Evolutionary conservation across 2,113 vertebrate genomes (phyloP).

Genomic region (Otis tarda): DNA sequence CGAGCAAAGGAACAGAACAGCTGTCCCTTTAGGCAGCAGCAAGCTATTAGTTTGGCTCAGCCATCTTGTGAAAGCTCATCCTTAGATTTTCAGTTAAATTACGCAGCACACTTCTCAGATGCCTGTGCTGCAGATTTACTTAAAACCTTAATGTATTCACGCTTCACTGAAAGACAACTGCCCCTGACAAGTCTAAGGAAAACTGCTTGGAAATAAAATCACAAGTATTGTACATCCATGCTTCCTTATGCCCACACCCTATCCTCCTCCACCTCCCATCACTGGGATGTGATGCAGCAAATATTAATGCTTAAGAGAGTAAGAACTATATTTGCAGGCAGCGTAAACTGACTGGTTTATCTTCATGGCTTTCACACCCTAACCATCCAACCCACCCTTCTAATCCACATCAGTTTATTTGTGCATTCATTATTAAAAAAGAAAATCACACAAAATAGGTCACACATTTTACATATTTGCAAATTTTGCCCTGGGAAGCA

Average conservation of each 20-base stretch:
- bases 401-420: constrained; percentile 34
- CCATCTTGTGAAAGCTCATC: constrained; percentile 51
- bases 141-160: constrained; percentile 32
- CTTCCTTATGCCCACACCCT: neutral
- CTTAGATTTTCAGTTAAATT: constrained; percentile 33
- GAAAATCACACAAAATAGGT: constrained; percentile 22
- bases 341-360: constrained; percentile 52
- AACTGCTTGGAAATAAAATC: constrained; percentile 23
- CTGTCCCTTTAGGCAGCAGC: constrained; percentile 51
- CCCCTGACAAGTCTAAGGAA: constrained; percentile 7
- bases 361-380: constrained; percentile 44
- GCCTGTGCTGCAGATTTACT: constrained; percentile 25
- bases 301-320: neutral
- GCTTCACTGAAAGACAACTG: constrained; percentile 23
- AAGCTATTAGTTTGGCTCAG: constrained; percentile 44
- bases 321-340: neutral
- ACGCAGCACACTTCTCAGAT: constrained; percentile 29
- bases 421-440: constrained; percentile 27
- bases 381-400: constrained; percentile 36
- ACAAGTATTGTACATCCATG: neutral
- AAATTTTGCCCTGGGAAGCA: constrained; percentile 29
- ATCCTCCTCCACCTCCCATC: neutral
- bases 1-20: constrained; percentile 14
- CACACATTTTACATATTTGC: constrained; percentile 49
- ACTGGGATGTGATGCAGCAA: neutral